Base-by-base conservation (phyloP, 2,888 invertebrate species). In the Dascillus cervinus region DNA sequence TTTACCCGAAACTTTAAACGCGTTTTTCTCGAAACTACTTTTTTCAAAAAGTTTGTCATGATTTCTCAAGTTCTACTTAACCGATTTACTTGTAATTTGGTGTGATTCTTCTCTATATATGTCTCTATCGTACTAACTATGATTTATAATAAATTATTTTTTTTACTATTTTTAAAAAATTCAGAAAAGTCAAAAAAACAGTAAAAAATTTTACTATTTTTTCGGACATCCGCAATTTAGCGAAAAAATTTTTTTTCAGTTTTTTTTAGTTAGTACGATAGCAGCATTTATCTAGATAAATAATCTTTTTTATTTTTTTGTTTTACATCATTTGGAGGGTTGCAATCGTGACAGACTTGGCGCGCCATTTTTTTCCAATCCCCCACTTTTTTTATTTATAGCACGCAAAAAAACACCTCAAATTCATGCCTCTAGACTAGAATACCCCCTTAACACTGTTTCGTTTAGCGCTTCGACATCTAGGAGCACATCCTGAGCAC, bases 141-240 rank as follows among this genome's bases (percentile, higher is more conserved):
- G 4, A 25, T 11, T 4, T 13, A 13, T 25, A 12, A 6, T 3
- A 25, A 25, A 25, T 25, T 3, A 13, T 11, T 6, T 13, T 25
- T 25, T 25, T 25, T 25, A 25, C 26, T 25, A 25, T 25, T 4
- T 25, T n/a, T 25, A 25, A 25, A 25, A 25, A 25, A 6, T 25
- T 14, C 13, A 14, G 13, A n/a, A 25, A 25, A 25, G 4, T 25
- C n/a, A n/a, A n/a, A n/a, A n/a, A n/a, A 6, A n/a, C n/a, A 14
- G 26, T 25, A 25, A 4, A 25, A 25, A 11, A 25, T 9, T 25
- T 12, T 6, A 3, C 13, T 4, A 13, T 25, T 4, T 25, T 11
- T 25, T n/a, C n/a, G n/a, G n/a, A n/a, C n/a, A 11, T 12, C 12
- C 26, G 26, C 26, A 4, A 25, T 25, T 25, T n/a, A n/a, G n/a